These are phyloP conservation scores for Sebastes iracundus DNA, from an alignment of 2,797 vertebrate genomes.

Conservation along the genomic window DNA sequence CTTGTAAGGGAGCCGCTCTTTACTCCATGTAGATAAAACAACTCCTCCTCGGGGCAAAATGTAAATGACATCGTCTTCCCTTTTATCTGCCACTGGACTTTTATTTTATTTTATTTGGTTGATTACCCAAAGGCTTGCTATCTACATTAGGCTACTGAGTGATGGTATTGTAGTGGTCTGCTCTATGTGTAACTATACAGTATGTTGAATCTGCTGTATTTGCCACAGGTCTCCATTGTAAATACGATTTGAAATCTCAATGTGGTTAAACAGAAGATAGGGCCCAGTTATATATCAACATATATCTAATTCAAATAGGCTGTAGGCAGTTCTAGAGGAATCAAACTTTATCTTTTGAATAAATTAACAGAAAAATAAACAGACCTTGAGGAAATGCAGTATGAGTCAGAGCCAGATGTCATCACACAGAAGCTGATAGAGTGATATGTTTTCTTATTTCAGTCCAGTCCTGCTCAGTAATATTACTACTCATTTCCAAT, in stretches of 20 bases:
- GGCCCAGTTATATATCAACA: too few relatives aligned
- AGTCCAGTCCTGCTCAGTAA: background rate
- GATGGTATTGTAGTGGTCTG: background rate
- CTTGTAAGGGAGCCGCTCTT: constrained; percentile 24
- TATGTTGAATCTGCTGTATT: background rate
- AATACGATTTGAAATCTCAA: background rate
- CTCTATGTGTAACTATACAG: background rate
- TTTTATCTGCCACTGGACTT: constrained; percentile 36
- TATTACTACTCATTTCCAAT: background rate
- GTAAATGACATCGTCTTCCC: constrained; percentile 34
- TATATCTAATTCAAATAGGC: background rate
- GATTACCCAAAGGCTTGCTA: constrained; percentile 10
- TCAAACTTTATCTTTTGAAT: background rate
- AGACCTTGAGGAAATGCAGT: background rate
- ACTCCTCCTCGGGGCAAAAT: constrained; percentile 36
- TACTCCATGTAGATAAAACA: constrained; percentile 41
- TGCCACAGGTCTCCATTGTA: background rate
- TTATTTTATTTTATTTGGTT: constrained; percentile 19
- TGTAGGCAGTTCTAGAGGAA: background rate
- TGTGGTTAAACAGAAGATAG: background rate
- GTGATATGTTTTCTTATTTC: background rate
- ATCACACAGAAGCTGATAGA: background rate
- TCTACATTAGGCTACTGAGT: constrained; percentile 1
- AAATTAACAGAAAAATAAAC: background rate
- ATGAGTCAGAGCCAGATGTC: background rate